These are phyloP conservation scores for Eucera pruinosa DNA, from an alignment of 2,888 invertebrate genomes.

Conservation along the genomic window DNA sequence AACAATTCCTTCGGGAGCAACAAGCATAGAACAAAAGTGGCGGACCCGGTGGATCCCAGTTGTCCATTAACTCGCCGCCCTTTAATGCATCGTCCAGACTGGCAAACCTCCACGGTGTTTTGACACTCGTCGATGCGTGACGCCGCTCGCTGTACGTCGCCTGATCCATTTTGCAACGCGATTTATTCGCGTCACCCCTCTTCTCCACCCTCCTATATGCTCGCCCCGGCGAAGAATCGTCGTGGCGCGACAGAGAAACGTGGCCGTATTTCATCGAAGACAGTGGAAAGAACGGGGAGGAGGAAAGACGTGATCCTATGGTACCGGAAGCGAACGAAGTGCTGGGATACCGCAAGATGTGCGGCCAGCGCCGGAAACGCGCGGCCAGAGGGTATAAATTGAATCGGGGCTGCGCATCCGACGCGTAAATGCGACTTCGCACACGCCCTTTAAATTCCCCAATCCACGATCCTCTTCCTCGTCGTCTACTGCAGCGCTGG, in stretches of 20 bases:
- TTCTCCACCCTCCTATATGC: slow-evolving; percentile 11
- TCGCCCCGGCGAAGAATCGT: slow-evolving; percentile 47
- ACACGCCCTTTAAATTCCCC: slow-evolving; percentile 82
- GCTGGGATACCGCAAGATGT: slow-evolving; percentile 77
- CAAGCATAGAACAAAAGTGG: slow-evolving; percentile 3
- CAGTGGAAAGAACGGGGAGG: slow-evolving; percentile 7
- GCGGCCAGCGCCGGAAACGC: slow-evolving; percentile 74
- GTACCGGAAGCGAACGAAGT: slow-evolving; percentile 76
- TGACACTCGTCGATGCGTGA: slow-evolving; percentile 77
- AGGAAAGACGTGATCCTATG: slow-evolving; percentile 32
- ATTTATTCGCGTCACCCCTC: slow-evolving; percentile 68
- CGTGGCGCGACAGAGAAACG: slow-evolving; percentile 48
- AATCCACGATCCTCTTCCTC: slow-evolving; percentile 53
- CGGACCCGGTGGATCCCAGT: slow-evolving; percentile 52
- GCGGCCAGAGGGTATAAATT: slow-evolving; percentile 78
- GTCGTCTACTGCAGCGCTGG: slow-evolving; percentile 67
- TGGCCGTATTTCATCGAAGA: slow-evolving; percentile 71
- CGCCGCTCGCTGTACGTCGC: slow-evolving; percentile 70
- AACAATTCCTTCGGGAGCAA: slow-evolving; percentile 56
- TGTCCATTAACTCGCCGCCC: slow-evolving; percentile 70
- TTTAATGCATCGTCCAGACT: slow-evolving; percentile 65
- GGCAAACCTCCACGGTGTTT: slow-evolving; percentile 67
- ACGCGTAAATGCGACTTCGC: slow-evolving; percentile 79
- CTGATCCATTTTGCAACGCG: slow-evolving; percentile 76
- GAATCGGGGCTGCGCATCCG: slow-evolving; percentile 79